These are phyloP conservation scores for Geopemphigus sp. DNA, from an alignment of 1,140 invertebrate genomes.

Conservation along the genomic window DNA sequence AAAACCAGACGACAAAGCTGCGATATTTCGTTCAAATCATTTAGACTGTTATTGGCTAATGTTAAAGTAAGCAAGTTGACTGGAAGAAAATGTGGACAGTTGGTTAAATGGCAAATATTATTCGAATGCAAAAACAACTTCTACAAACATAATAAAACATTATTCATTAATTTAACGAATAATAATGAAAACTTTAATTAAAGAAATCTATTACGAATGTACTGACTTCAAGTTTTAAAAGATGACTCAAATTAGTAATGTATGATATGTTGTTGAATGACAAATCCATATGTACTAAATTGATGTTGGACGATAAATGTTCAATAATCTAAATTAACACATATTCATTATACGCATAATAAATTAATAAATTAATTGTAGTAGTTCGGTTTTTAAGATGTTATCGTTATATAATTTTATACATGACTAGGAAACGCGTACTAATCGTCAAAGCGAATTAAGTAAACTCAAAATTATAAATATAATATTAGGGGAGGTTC, in stretches of 20 bases:
- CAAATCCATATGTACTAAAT: constrained; percentile 79
- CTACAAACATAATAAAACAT: constrained; percentile 60
- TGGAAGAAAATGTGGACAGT: constrained; percentile 80
- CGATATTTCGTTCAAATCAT: constrained; percentile 83
- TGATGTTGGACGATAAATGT: constrained; percentile 75
- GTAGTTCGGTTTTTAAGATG: too few species aligned
- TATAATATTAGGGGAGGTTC: too few species aligned
- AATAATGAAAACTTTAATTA: neutral
- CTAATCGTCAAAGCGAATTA: too few species aligned
- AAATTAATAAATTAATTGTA: too few species aligned
- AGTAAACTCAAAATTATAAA: too few species aligned
- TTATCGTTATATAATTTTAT: too few species aligned
- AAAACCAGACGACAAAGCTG: constrained; percentile 72
- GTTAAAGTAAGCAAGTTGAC: constrained; percentile 71
- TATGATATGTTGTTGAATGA: constrained; percentile 84
- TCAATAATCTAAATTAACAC: constrained; percentile 68
- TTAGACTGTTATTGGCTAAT: constrained; percentile 79
- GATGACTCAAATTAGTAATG: constrained; percentile 78
- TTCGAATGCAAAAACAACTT: constrained; percentile 83
- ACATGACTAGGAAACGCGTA: too few species aligned
- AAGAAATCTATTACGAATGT: neutral
- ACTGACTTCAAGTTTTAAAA: constrained; percentile 73
- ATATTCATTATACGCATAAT: too few species aligned
- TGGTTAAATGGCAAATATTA: constrained; percentile 74
- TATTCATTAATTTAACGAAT: constrained; percentile 14